Percentiles rank a stretch among this genome's conserved stretches.
phyloP scores from a whole-genome alignment of 2,797 vertebrate species.

The Gymnodraco acuticeps region DNA sequence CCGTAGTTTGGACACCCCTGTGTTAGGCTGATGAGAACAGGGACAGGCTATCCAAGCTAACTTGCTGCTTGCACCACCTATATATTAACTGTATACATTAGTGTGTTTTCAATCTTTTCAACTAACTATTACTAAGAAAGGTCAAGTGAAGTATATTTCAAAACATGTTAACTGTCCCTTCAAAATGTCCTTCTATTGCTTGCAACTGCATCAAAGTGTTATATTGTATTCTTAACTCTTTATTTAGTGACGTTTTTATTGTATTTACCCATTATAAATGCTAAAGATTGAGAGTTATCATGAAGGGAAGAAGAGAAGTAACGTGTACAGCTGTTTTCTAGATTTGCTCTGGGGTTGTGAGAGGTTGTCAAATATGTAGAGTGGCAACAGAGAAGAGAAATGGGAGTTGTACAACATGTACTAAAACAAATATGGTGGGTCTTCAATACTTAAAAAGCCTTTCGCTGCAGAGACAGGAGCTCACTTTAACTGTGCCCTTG shows the following conservation, averaged over 20 bases:
- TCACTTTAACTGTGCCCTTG: not conserved
- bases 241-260: not conserved
- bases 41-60: not conserved
- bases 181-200: not conserved
- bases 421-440: conserved; percentile 19
- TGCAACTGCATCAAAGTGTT: no score
- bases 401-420: not conserved
- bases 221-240: not conserved
- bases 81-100: no score
- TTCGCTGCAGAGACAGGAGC: conserved; percentile 1
- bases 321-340: conserved; percentile 9
- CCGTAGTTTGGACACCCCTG: no score
- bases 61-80: not conserved
- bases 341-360: not conserved
- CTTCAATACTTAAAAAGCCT: not conserved
- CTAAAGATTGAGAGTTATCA: conserved; percentile 1
- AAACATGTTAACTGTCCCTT: not conserved
- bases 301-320: not conserved
- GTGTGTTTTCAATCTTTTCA: not conserved
- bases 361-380: conserved; percentile 17
- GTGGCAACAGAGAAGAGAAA: conserved; percentile 4
- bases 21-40: no score
- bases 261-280: not conserved
- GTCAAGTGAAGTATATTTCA: not conserved
- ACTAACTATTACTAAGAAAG: not conserved